These are phyloP conservation scores for Gerosis bhagava DNA, from an alignment of 2,888 invertebrate genomes.

Conservation along the genomic window DNA sequence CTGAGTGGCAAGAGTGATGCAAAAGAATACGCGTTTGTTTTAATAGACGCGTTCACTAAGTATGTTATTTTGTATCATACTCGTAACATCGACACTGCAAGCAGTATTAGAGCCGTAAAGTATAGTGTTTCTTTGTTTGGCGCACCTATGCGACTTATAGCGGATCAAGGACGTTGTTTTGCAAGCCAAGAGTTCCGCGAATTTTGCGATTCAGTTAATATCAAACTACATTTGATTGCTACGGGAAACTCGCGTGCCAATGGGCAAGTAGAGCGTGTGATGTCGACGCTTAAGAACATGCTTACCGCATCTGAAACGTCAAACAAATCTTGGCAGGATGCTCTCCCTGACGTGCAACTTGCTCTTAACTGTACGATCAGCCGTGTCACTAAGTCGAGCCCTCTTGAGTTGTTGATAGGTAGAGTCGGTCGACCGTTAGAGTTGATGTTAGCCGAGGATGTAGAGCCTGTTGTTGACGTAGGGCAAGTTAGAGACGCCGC, in stretches of 20 bases:
- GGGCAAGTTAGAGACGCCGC: not conserved
- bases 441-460: not conserved
- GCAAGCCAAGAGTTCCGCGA: slow-evolving; percentile 30
- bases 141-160: slow-evolving; percentile 26
- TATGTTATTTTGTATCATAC: no score
- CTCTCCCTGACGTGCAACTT: not conserved
- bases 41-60: no score
- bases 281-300: slow-evolving; percentile 31
- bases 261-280: slow-evolving; percentile 35
- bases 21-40: no score
- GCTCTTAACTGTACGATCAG: not conserved
- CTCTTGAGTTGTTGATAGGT: not conserved
- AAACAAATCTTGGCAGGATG: slow-evolving; percentile 37
- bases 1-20: no score
- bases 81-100: slow-evolving; percentile 35
- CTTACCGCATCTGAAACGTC: slow-evolving; percentile 35
- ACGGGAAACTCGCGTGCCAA: slow-evolving; percentile 35
- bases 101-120: slow-evolving; percentile 26
- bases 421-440: not conserved
- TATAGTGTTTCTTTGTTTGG: slow-evolving; percentile 26
- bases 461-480: not conserved
- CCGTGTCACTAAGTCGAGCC: not conserved
- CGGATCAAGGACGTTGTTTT: slow-evolving; percentile 35
- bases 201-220: slow-evolving; percentile 27
- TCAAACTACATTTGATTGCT: slow-evolving; percentile 35